phyloP scores from a whole-genome alignment of 2,113 vertebrate species.

The Thunnus maccoyii region DNA sequence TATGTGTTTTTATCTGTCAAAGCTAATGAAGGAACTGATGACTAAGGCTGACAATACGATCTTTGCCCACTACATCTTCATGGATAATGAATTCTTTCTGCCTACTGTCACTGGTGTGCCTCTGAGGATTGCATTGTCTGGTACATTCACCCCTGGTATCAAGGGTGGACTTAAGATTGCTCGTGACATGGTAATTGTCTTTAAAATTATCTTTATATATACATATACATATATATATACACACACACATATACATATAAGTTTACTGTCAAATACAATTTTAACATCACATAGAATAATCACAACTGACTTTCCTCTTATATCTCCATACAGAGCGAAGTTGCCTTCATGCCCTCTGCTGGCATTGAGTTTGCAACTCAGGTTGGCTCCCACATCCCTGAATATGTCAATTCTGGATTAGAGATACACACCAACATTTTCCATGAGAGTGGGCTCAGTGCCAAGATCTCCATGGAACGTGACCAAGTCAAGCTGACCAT shows the following conservation, averaged over 20 bases:
- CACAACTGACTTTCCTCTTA: background rate
- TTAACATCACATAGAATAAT: too few species aligned
- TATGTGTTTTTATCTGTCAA: conserved; percentile 14
- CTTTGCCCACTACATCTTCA: conserved; percentile 95
- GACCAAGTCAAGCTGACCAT: conserved; percentile 88
- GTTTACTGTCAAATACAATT: too few species aligned
- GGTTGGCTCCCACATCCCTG: conserved; percentile 88
- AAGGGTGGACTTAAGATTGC: conserved; percentile 86
- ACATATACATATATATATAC: too few species aligned
- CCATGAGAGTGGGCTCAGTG: conserved; percentile 88
- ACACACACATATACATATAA: too few species aligned
- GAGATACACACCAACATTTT: conserved; percentile 92
- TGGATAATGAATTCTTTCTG: conserved; percentile 95
- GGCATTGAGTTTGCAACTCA: conserved; percentile 91
- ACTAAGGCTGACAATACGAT: conserved; percentile 86
- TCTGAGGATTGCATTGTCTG: conserved; percentile 90
- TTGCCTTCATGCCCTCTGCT: conserved; percentile 90
- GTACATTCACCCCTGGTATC: conserved; percentile 89
- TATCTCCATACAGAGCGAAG: conserved; percentile 79
- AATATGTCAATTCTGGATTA: conserved; percentile 88
- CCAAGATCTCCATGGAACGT: conserved; percentile 79
- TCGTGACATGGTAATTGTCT: conserved; percentile 82
- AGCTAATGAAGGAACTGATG: conserved; percentile 84
- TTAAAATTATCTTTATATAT: too few species aligned
- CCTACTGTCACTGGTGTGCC: conserved; percentile 92